Base-by-base conservation (phyloP, 2,888 invertebrate species). In the Odontocolon sp. region DNA sequence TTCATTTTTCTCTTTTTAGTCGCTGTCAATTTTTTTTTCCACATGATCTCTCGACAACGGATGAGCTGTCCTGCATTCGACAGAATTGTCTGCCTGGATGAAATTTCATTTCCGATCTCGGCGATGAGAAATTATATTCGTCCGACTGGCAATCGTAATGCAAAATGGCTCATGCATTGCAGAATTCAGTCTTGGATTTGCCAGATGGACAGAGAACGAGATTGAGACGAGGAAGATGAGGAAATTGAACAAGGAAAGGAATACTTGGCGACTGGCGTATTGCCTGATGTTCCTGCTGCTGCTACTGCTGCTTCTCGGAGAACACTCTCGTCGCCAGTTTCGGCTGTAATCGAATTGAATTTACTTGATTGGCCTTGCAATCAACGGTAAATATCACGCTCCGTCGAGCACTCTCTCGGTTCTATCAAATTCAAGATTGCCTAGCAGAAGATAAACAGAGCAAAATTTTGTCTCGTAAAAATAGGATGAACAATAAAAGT, bases 361-460 rank as follows among this genome's bases (percentile, higher is more conserved):
- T 76, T 80, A 70, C 72, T 73, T 76, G 78, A 78, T 78, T 78
- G 80, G 77, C 54, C 68, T 69, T 50, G 74, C 80, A 80, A 80
- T 80, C 80, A 78, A 70, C 80, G 75, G 50, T 68, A 77, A 79
- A 79, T 77, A 77, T 77, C 71, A 57, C 71, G 64, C 71, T 21
- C 42, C 70, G 68, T 40, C 57, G 71, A 74, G 64, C 69, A 61
- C 40, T 33, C 52, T 38, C 14, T 38, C 18, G 28, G 1, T 8
- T 11, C 36, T 26, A 14, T 21, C 2, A 68, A 68, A 61, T 63
- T 61, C 31, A 9, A 11, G 31, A 31, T 42, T 63, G 40, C 45
- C 56, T 56, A 16, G 57, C 57, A 56, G 38, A 38, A 18, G 56
- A 36, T 36, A 38, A 56, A 18, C 5, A 21, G 21, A n/a, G n/a